A percentile compares a stretch with the other conserved stretches of the same genome.
Evolutionary conservation across 2,888 invertebrate genomes (phyloP).

Genomic region (Idaea aversata): DNA sequence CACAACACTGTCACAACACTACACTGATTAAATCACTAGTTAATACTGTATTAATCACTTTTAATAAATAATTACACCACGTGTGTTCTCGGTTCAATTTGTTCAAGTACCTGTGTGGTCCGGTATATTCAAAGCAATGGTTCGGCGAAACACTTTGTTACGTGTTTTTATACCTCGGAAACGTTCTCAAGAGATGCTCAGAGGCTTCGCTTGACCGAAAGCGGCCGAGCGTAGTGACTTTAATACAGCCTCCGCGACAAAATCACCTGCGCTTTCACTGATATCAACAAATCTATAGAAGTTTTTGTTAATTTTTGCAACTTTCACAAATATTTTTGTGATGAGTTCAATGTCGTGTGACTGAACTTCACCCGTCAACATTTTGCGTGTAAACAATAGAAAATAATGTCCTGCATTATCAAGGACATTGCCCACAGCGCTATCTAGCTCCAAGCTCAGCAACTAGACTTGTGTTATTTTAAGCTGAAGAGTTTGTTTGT

Average conservation of each 20-base stretch:
- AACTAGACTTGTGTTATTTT: too few species aligned
- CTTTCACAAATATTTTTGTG: constrained; percentile 36
- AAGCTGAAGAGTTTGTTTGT: too few species aligned
- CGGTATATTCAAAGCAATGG: constrained; percentile 67
- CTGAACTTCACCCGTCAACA: constrained; percentile 8
- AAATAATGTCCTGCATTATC: too few species aligned
- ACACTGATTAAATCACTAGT: constrained; percentile 25
- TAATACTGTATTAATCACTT: constrained; percentile 17
- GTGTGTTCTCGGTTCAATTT: constrained; percentile 22
- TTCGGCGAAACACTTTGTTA: constrained; percentile 62
- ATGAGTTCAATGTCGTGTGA: constrained; percentile 18
- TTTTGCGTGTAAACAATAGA: constrained; percentile 2
- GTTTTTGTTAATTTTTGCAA: constrained; percentile 39
- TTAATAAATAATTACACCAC: constrained; percentile 34
- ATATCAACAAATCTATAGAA: constrained; percentile 28
- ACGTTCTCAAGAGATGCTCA: constrained; percentile 69
- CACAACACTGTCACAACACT: constrained; percentile 42
- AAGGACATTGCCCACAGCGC: too few species aligned
- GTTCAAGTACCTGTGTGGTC: constrained; percentile 39
- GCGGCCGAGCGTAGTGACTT: constrained; percentile 39
- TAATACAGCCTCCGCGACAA: constrained; percentile 40
- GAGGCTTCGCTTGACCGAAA: constrained; percentile 62
- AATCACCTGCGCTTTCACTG: constrained; percentile 60
- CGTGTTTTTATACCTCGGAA: constrained; percentile 79
- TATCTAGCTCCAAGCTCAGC: too few species aligned